A percentile compares a stretch with the other conserved stretches of the same genome.
Evolutionary conservation across 2,888 invertebrate species (phyloP).

Genomic region (Ypsolopha scabrella): DNA sequence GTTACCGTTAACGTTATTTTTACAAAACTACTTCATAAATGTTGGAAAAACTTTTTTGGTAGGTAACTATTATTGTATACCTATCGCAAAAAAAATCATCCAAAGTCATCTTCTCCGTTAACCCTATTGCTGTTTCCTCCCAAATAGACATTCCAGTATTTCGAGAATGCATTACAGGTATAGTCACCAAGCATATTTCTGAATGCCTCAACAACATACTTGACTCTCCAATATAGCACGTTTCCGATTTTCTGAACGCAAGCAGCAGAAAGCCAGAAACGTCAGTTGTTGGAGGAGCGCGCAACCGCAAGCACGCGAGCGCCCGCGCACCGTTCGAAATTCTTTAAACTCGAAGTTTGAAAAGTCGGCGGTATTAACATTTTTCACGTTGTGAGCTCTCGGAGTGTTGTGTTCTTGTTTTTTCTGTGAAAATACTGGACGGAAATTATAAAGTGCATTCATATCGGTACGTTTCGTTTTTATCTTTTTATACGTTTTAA

Average conservation of each 20-base stretch:
- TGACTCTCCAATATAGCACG: neutral
- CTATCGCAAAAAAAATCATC: too few species aligned
- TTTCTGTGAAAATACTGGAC: neutral
- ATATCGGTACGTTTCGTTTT: neutral
- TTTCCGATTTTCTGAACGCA: constrained; percentile 2
- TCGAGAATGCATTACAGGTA: too few species aligned
- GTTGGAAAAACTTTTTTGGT: too few species aligned
- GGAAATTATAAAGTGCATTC: neutral
- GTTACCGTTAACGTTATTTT: too few species aligned
- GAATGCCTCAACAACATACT: neutral
- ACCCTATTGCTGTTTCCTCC: too few species aligned
- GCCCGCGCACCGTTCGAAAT: neutral
- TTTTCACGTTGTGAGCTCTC: neutral
- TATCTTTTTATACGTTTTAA: neutral
- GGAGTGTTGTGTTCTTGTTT: neutral
- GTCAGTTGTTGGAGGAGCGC: neutral
- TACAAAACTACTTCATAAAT: too few species aligned
- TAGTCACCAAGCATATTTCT: neutral
- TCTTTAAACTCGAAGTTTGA: neutral
- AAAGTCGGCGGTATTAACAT: neutral
- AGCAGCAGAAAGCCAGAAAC: neutral
- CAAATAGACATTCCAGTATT: too few species aligned
- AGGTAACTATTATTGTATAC: too few species aligned
- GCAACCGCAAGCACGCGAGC: neutral
- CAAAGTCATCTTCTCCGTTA: too few species aligned